phyloP scores from a whole-genome alignment of 2,113 vertebrate genomes.

The Lethenteron reissneri region DNA sequence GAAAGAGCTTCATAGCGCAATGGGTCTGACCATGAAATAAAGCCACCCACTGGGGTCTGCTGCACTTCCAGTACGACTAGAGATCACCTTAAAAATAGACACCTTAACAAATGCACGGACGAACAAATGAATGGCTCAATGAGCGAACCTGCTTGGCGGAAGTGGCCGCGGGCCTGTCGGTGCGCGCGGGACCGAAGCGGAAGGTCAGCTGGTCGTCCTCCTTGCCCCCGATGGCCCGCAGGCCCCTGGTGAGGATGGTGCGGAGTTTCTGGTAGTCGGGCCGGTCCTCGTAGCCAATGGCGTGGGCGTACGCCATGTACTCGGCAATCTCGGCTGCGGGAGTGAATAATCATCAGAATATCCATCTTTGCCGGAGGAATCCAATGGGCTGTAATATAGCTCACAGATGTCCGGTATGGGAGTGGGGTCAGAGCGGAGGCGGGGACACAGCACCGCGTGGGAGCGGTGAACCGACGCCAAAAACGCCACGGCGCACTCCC shows the following conservation, averaged over 20 bases:
- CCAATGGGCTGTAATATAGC: neutral
- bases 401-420: neutral
- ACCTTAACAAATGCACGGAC: no score
- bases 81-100: no score
- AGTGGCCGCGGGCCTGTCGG: no score
- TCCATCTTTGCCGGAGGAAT: neutral
- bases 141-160: no score
- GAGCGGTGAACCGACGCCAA: neutral
- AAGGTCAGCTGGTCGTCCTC: constrained; percentile 54
- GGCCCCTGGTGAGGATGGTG: constrained; percentile 44
- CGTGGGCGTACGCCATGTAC: constrained; percentile 55
- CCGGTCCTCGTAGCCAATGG: constrained; percentile 43
- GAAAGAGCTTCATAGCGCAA: no score
- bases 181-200: neutral
- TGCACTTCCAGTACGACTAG: no score
- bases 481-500: no score
- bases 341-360: constrained; percentile 12
- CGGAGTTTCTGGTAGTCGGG: constrained; percentile 50
- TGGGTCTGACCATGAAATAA: no score
- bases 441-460: neutral
- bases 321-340: constrained; percentile 45
- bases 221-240: constrained; percentile 35
- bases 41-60: no score
- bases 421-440: neutral
- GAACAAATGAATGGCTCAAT: no score